Evolutionary conservation across 2,113 vertebrate species (phyloP), one percentile per base, ranked within the genome.

Genomic region (Phyllostomus hastatus): DNA sequence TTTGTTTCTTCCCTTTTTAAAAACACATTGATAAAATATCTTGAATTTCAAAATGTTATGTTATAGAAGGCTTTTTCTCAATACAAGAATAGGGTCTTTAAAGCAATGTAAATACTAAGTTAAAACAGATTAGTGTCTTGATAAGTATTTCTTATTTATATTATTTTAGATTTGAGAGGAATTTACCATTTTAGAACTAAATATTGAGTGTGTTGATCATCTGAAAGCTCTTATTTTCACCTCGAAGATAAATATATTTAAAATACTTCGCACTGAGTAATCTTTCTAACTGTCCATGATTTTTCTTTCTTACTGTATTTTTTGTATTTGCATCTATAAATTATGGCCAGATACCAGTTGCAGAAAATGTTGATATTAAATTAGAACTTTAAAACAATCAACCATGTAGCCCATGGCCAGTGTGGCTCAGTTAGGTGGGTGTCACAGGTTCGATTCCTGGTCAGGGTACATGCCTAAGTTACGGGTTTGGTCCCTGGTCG

Each of bases 321-420:
- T 81, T 83, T 69, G 1, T 70, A 69, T 96, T 38, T 59, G n/a
- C 31, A 82, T 59, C 9, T 88, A n/a, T 43, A 90, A 57, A 75
- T 54, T 82, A 64, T 22, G 57, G 19, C 41, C 28, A 88, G 31
- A 84, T 86, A 92, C 24, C 57, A 31, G 1, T 54, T 88, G 52
- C 17, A 26, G 79, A 96, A 90, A 73, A n/a, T 52, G 24, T 89
- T 93, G 81, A 70, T 75, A 70, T 48, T 96, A 70, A 92, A 67
- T 87, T 88, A 88, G 76, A 80, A 84, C 26, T 88, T 83, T 73
- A 48, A 90, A 86, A 80, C 31, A 33, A 5, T 88, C 41, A 75
- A 7, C 28, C 72, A 75, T 46, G 15, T 75, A 67, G n/a, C 16
- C 4, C 59, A 26, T 28, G 26, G 4, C 59, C 59, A 61, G 24